Base-by-base conservation (phyloP, 92 coral and sea anemone species). In the Galaxea fascicularis region DNA sequence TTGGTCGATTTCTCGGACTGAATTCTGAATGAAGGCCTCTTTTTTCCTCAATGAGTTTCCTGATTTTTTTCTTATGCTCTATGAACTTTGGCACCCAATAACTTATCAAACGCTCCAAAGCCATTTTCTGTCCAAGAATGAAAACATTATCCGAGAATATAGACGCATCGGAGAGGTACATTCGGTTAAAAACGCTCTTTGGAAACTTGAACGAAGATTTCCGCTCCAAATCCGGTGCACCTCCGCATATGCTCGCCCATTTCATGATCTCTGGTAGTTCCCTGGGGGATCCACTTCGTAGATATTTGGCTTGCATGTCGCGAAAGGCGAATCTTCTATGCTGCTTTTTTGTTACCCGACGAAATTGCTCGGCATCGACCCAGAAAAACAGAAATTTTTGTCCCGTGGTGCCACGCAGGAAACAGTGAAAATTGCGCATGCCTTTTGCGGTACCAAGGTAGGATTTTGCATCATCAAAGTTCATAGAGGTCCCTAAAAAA, bases 1-100 rank as follows among this genome's bases (percentile, higher is more conserved):
- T 3, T 0, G 39, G 39, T 82, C 56, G 70, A 11, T 17, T 65
- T 44, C 18, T 69, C 51, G 70, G 12, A 4, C 10, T 51, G 17
- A 22, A 35, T 21, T 28, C 45, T 17, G 56, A 21, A 0, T 54
- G 39, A 35, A 17, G 30, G 11, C 53, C 53, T 44, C 86, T 39
- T 44, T 71, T 82, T 71, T 82, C 86, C 10, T 72, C 78, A 28
- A 82, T 71, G 26, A 70, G 54, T 25, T 54, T 72, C 21, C 31
- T 20, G 0, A 82, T 15, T 31, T 31, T 56, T 82, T 82, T 82
- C 71, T 70, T 82, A 73, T 91, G 99, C 14, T 89, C 67, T 16
- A 97, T 87, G 45, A 86, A 95, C 83, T 93, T 95, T 0, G 97
- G 94, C 26, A 92, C 86, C 99, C 99, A 97, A 73, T 97, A 97